Evolutionary conservation across 2,797 vertebrate species (phyloP), one percentile per base, ranked within the genome.

Genomic region (Parauchenoglanis punctatus): DNA sequence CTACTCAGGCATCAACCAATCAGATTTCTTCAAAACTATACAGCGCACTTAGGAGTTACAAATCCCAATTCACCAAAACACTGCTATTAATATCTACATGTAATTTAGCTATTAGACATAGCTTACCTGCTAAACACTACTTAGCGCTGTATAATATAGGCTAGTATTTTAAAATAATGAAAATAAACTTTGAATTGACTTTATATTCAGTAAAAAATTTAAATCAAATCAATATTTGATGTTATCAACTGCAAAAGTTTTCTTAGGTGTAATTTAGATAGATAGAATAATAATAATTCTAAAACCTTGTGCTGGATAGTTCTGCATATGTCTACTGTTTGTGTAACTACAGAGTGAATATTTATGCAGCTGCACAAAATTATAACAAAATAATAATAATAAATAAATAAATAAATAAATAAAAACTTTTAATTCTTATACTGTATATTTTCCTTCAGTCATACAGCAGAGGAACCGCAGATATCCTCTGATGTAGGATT

Each of bases 1-100:
- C 86, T 59, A 28, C n/a, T 20, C 31, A 67, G 52, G 23, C 65
- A 67, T 8, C 84, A 86, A 23, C 89, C 89, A 91, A 90, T 90
- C 84, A 84, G 80, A 75, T 81, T 70, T 0, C 61, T 68, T 40
- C 2, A 72, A 44, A 63, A 78, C 67, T 59, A 18, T 28, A 56
- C 44, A 8, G 20, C 12, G 2, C 52, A 40, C 18, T 61, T 49
- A 61, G 8, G 56, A n/a, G 35, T 61, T n/a, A 65, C 13, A 81
- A 44, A 61, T 81, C 58, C 11, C 35, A 81, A 40, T 82, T 35
- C 58, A 59, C n/a, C n/a, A 23, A 46, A 72, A 70, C 10, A 18
- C 35, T 46, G 56, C 12, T 8, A 44, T 25, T 46, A 81, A 28
- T 23, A 70, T 65, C 17, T 0, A 13, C 17, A 77, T 54, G 12